phyloP scores from a whole-genome alignment of 2,888 invertebrate species.

The Pseudoips prasinana region DNA sequence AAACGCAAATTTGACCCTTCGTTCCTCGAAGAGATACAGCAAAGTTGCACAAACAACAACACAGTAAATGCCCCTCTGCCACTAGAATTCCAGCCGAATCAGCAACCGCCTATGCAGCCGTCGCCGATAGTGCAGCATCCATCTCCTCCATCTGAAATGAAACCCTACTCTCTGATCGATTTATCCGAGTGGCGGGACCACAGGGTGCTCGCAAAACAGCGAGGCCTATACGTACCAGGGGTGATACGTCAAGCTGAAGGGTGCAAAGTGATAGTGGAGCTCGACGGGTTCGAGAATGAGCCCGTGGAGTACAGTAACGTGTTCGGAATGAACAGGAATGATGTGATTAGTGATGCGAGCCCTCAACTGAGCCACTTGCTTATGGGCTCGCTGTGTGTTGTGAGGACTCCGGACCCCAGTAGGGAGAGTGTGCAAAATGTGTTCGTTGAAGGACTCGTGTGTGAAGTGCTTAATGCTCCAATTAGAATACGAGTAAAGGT shows the following conservation, averaged over 20 bases:
- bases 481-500: constrained; percentile 77
- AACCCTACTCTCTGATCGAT: constrained; percentile 85
- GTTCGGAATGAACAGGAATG: constrained; percentile 89
- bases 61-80: constrained; percentile 49
- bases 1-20: constrained; percentile 94
- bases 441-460: constrained; percentile 93
- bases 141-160: constrained; percentile 82
- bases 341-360: constrained; percentile 96
- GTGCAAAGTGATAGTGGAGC: constrained; percentile 89
- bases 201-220: constrained; percentile 93
- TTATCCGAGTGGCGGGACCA: constrained; percentile 97
- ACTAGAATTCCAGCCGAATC: constrained; percentile 52
- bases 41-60: constrained; percentile 71
- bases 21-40: constrained; percentile 87
- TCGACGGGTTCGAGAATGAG: constrained; percentile 89
- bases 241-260: constrained; percentile 89
- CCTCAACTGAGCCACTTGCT: constrained; percentile 92
- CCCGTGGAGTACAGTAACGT: constrained; percentile 88
- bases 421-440: constrained; percentile 85
- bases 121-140: constrained; percentile 70
- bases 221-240: constrained; percentile 92
- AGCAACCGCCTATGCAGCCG: constrained; percentile 56
- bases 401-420: constrained; percentile 83
- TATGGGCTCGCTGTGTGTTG: constrained; percentile 91
- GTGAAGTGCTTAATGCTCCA: constrained; percentile 71